These are phyloP conservation scores for Colossoma macropomum DNA, from an alignment of 2,113 vertebrate genomes.

Conservation along the genomic window DNA sequence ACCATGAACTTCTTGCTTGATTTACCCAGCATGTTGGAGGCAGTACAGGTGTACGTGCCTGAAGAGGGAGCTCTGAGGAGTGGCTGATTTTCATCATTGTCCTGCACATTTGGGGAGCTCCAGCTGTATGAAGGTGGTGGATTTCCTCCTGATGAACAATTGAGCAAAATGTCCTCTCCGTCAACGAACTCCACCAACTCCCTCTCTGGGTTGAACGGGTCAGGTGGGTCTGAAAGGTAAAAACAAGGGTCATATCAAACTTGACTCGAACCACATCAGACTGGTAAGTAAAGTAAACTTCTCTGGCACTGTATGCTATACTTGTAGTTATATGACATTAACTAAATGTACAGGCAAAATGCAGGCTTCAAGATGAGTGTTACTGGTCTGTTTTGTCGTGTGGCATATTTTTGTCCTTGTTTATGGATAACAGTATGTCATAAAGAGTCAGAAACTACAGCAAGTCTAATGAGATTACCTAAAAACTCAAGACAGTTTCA, in stretches of 20 bases:
- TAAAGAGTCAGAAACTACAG: too few species aligned
- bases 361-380: too few species aligned
- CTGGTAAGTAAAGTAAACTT: too few species aligned
- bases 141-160: conserved; percentile 70
- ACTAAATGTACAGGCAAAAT: too few species aligned
- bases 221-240: conserved; percentile 68
- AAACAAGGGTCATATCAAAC: background rate
- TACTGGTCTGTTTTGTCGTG: too few species aligned
- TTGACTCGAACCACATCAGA: too few species aligned
- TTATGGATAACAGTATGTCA: too few species aligned
- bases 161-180: conserved; percentile 45
- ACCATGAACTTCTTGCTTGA: conserved; percentile 66
- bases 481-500: too few species aligned
- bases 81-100: background rate
- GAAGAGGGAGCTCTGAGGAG: conserved; percentile 23
- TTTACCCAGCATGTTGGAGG: conserved; percentile 59
- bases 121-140: conserved; percentile 68
- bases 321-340: too few species aligned
- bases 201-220: conserved; percentile 65
- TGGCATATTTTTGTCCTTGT: too few species aligned
- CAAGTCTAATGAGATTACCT: too few species aligned
- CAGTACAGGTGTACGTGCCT: conserved; percentile 67
- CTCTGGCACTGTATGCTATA: too few species aligned
- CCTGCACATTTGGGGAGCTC: conserved; percentile 14
- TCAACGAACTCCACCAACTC: conserved; percentile 69